Evolutionary conservation across 2,888 invertebrate genomes (phyloP).

Genomic region (Euzophera pinguis): DNA sequence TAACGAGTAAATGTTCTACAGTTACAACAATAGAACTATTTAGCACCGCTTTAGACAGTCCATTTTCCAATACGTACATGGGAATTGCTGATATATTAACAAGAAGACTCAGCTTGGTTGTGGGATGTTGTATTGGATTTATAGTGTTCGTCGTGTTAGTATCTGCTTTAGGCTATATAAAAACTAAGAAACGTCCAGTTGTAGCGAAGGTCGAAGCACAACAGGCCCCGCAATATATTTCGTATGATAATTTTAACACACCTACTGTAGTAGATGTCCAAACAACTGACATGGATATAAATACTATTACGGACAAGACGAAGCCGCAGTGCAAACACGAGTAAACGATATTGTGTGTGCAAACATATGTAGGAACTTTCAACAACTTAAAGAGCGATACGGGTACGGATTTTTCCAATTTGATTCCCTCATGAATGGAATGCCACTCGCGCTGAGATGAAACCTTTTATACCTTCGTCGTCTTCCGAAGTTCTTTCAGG

Average conservation of each 20-base stretch:
- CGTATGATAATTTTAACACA: slow-evolving; percentile 80
- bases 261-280: slow-evolving; percentile 61
- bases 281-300: slow-evolving; percentile 68
- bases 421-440: slow-evolving; percentile 48
- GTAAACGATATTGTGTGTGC: slow-evolving; percentile 31
- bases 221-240: slow-evolving; percentile 89
- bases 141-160: slow-evolving; percentile 91
- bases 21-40: slow-evolving; percentile 87
- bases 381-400: slow-evolving; percentile 32
- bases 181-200: slow-evolving; percentile 90
- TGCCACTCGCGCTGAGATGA: slow-evolving; percentile 45
- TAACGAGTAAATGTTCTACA: slow-evolving; percentile 87
- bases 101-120: slow-evolving; percentile 89
- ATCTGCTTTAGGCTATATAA: slow-evolving; percentile 90
- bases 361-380: slow-evolving; percentile 27
- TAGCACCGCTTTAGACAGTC: slow-evolving; percentile 79
- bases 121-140: slow-evolving; percentile 92
- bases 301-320: slow-evolving; percentile 66
- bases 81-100: slow-evolving; percentile 88
- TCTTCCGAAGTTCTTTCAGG: slow-evolving; percentile 47
- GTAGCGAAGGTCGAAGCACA: slow-evolving; percentile 85
- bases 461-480: slow-evolving; percentile 52
- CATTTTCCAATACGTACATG: slow-evolving; percentile 83
- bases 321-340: slow-evolving; percentile 54
- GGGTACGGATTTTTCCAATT: slow-evolving; percentile 41